Conservation (phyloP, 1,140 invertebrate species). For the Maconellicoccus hirsutus region DNA sequence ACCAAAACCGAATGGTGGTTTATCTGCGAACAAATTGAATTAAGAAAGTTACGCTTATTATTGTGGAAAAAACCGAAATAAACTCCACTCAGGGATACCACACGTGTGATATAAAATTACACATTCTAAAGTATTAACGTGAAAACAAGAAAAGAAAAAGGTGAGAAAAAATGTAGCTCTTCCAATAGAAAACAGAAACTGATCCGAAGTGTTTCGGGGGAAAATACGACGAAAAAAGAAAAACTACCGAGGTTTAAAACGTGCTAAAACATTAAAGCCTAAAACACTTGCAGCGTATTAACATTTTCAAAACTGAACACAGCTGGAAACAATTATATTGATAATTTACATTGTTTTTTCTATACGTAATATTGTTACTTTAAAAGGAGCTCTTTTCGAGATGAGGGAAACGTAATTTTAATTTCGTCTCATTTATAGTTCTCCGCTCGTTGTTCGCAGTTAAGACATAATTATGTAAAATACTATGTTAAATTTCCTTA, state of each 20-base stretch:
- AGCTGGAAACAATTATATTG: conserved; percentile 1
- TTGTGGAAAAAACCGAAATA: background rate
- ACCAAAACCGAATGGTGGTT: background rate
- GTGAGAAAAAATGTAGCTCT: background rate
- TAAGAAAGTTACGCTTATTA: conserved; percentile 2
- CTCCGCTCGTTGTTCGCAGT: no score
- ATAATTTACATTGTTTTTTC: background rate
- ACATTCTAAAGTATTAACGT: conserved; percentile 1
- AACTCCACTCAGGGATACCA: background rate
- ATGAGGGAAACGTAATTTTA: no score
- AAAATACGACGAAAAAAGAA: no score
- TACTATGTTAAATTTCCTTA: no score
- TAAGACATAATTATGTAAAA: no score
- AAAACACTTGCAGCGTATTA: background rate
- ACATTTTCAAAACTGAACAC: background rate
- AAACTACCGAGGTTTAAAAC: background rate
- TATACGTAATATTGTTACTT: no score
- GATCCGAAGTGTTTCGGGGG: no score
- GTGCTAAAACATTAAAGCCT: background rate
- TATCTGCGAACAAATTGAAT: background rate
- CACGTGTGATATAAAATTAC: background rate
- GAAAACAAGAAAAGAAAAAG: background rate
- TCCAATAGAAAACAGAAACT: background rate
- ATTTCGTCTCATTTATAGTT: no score
- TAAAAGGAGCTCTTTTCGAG: no score